Evolutionary conservation across 2,113 vertebrate species (phyloP).

Genomic region (Melanostigma gelatinosum): DNA sequence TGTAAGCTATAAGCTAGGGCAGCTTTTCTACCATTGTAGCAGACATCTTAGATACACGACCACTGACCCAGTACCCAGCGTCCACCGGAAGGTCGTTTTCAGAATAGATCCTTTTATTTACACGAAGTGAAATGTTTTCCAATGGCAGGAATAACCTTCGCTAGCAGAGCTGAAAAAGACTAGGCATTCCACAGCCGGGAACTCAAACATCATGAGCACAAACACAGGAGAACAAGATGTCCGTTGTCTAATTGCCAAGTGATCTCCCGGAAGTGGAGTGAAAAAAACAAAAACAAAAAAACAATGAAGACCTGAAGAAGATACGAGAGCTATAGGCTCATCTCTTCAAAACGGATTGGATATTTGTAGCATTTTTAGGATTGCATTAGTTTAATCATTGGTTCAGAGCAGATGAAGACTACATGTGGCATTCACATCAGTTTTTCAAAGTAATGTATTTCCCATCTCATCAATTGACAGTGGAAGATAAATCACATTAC

Average conservation of each 20-base stretch:
- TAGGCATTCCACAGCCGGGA: neutral
- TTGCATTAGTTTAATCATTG: conserved; percentile 12
- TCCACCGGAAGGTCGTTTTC: neutral
- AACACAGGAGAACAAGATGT: conserved; percentile 13
- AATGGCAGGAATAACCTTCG: neutral
- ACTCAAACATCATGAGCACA: conserved; percentile 30
- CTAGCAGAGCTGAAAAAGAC: conserved; percentile 6
- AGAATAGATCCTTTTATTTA: neutral
- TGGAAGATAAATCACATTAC: neutral
- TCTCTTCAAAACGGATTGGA: neutral
- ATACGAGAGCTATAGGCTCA: neutral
- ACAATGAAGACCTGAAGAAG: neutral
- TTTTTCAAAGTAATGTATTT: conserved; percentile 12
- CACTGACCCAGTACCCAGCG: neutral
- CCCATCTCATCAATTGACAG: neutral
- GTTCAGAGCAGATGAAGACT: neutral
- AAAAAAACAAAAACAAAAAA: conserved; percentile 16
- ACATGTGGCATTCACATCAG: conserved; percentile 17
- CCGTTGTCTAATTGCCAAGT: conserved; percentile 23
- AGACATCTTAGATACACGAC: neutral
- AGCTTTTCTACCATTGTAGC: neutral
- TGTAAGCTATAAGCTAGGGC: neutral
- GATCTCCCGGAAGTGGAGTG: conserved; percentile 15
- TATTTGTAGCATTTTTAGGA: neutral
- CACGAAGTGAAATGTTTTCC: neutral